Conservation (phyloP, 1,140 invertebrate species). For the Drosophila arizonae region DNA sequence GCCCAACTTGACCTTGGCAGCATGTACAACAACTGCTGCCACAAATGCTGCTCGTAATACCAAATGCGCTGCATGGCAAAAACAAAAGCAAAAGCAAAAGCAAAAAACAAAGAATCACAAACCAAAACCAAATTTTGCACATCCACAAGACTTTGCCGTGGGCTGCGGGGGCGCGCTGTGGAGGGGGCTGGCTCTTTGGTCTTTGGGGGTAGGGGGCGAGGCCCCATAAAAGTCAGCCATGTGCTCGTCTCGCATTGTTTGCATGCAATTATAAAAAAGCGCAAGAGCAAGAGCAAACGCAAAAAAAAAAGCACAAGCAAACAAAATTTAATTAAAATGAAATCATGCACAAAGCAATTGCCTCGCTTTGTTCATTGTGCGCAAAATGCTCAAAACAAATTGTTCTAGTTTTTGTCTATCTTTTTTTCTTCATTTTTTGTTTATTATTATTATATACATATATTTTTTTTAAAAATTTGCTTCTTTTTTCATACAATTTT, state of each 20-base stretch:
- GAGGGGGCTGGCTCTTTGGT: too few species aligned
- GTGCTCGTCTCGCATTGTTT: slow-evolving; percentile 49
- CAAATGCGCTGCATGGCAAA: slow-evolving; percentile 58
- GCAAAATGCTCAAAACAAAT: slow-evolving; percentile 63
- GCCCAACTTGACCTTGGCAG: slow-evolving; percentile 71
- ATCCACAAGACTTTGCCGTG: slow-evolving; percentile 39
- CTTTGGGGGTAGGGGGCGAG: background rate
- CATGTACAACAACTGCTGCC: slow-evolving; percentile 54
- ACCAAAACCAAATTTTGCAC: slow-evolving; percentile 48
- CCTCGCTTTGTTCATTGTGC: slow-evolving; percentile 77
- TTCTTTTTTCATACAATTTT: slow-evolving; percentile 41
- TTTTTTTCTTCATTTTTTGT: slow-evolving; percentile 23
- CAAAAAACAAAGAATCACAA: slow-evolving; percentile 18
- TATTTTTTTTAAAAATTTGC: slow-evolving; percentile 24
- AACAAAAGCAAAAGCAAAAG: background rate
- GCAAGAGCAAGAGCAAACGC: slow-evolving; percentile 20
- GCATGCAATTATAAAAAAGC: slow-evolving; percentile 72
- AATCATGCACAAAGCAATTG: slow-evolving; percentile 80
- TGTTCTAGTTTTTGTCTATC: slow-evolving; percentile 71
- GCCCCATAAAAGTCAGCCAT: slow-evolving; percentile 19
- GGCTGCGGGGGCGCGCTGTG: slow-evolving; percentile 12
- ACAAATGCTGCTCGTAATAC: slow-evolving; percentile 60
- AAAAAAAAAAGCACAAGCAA: slow-evolving; percentile 4
- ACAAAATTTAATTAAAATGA: slow-evolving; percentile 82
- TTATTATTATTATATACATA: slow-evolving; percentile 35